Evolutionary conservation across 2,113 vertebrate genomes (phyloP).

Genomic region (Vidua chalybeata): DNA sequence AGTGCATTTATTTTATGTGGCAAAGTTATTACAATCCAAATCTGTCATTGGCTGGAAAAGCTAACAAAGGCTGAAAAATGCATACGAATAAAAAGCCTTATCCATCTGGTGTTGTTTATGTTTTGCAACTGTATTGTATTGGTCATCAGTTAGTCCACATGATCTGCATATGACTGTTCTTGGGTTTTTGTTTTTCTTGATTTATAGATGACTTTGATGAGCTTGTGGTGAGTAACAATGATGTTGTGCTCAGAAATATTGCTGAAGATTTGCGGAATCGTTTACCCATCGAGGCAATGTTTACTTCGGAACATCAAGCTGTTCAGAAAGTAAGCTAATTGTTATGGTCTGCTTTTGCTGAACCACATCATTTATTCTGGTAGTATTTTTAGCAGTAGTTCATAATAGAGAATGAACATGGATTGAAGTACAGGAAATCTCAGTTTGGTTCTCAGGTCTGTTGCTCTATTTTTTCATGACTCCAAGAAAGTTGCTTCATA

Average conservation of each 20-base stretch:
- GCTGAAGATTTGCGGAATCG: conserved; percentile 82
- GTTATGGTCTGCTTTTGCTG: background rate
- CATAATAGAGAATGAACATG: background rate
- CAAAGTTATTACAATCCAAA: conserved; percentile 31
- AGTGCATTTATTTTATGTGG: conserved; percentile 39
- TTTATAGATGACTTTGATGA: conserved; percentile 86
- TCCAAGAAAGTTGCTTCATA: background rate
- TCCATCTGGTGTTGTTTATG: conserved; percentile 39
- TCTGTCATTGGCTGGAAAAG: conserved; percentile 36
- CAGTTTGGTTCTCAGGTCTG: background rate
- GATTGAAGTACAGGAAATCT: background rate
- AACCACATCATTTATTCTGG: background rate
- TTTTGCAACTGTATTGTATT: conserved; percentile 2
- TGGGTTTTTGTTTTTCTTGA: background rate
- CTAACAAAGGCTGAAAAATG: conserved; percentile 48
- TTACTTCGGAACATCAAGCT: conserved; percentile 79
- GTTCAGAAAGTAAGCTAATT: conserved; percentile 75
- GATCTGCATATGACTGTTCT: conserved; percentile 9
- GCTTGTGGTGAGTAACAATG: conserved; percentile 80
- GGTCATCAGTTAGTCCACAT: conserved; percentile 1
- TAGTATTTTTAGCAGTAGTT: background rate
- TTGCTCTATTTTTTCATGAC: background rate
- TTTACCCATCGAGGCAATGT: conserved; percentile 82
- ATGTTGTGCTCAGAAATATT: conserved; percentile 82
- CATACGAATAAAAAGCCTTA: conserved; percentile 2